Evolutionary conservation across 2,797 vertebrate genomes (phyloP).

Genomic region (Synaphobranchus kaupii): DNA sequence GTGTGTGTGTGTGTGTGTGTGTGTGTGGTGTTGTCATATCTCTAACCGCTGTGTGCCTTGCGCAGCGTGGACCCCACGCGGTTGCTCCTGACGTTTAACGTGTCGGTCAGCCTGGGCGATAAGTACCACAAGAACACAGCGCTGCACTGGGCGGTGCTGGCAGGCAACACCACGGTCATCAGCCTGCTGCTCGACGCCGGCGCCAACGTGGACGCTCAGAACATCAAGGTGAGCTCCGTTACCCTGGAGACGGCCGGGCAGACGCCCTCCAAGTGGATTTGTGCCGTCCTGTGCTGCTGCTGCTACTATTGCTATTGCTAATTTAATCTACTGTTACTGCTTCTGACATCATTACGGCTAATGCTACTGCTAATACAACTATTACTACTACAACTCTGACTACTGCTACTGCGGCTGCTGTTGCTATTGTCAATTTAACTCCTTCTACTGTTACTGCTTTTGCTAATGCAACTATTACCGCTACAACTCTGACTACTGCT

Average conservation of each 20-base stretch:
- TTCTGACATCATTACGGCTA: neutral
- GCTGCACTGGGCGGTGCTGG: slow-evolving; percentile 96
- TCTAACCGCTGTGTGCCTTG: slow-evolving; percentile 35
- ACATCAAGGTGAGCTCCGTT: slow-evolving; percentile 87
- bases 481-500: neutral
- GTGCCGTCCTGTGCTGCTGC: neutral
- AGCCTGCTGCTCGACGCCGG: slow-evolving; percentile 95
- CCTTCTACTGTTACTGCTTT: neutral
- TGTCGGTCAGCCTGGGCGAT: slow-evolving; percentile 97
- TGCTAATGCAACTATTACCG: neutral
- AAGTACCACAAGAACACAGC: slow-evolving; percentile 99
- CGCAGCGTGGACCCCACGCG: slow-evolving; percentile 94
- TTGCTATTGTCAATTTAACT: neutral
- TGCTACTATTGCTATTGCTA: neutral
- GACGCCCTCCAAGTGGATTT: neutral
- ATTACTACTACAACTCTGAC: neutral
- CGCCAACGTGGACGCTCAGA: slow-evolving; percentile 94
- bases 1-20: neutral
- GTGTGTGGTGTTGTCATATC: neutral
- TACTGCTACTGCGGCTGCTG: neutral
- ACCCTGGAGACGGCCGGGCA: neutral
- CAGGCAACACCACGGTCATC: slow-evolving; percentile 98
- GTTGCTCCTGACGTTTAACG: slow-evolving; percentile 96
- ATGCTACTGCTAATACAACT: neutral
- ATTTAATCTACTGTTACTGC: neutral